phyloP scores from a whole-genome alignment of 2,888 invertebrate species.

The Chymomyza amoena region DNA sequence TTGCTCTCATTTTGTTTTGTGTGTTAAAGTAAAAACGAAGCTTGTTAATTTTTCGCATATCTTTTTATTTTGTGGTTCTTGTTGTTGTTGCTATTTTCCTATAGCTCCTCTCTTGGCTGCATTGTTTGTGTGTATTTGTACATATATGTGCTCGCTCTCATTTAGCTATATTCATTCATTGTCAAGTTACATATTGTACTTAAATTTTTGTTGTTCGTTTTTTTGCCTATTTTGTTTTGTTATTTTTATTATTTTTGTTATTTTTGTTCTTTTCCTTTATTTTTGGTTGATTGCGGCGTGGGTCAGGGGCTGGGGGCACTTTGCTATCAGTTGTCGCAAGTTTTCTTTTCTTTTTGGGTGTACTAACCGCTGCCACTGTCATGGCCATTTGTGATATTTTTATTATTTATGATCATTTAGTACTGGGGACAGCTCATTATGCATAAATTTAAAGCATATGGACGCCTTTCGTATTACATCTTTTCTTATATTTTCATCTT shows the following conservation, averaged over 20 bases:
- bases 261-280: slow-evolving; percentile 5
- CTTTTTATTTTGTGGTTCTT: slow-evolving; percentile 9
- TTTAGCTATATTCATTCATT: slow-evolving; percentile 34
- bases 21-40: slow-evolving; percentile 9
- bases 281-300: neutral
- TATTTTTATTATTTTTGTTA: neutral
- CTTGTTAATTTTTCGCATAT: slow-evolving; percentile 49
- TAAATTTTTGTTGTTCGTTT: slow-evolving; percentile 2
- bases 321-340: slow-evolving; percentile 26
- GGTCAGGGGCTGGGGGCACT: neutral
- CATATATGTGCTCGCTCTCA: neutral
- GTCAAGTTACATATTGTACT: slow-evolving; percentile 30
- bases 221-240: neutral
- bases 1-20: slow-evolving; percentile 26
- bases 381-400: slow-evolving; percentile 2
- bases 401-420: slow-evolving; percentile 61
- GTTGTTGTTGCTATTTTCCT: neutral
- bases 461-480: slow-evolving; percentile 13
- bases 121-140: neutral
- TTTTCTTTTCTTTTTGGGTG: slow-evolving; percentile 19
- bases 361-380: slow-evolving; percentile 12
- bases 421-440: slow-evolving; percentile 46
- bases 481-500: slow-evolving; percentile 19
- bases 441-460: slow-evolving; percentile 55
- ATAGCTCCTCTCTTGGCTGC: neutral